Base-by-base conservation (phyloP, 2,888 invertebrate species). In the Apoderus coryli region DNA sequence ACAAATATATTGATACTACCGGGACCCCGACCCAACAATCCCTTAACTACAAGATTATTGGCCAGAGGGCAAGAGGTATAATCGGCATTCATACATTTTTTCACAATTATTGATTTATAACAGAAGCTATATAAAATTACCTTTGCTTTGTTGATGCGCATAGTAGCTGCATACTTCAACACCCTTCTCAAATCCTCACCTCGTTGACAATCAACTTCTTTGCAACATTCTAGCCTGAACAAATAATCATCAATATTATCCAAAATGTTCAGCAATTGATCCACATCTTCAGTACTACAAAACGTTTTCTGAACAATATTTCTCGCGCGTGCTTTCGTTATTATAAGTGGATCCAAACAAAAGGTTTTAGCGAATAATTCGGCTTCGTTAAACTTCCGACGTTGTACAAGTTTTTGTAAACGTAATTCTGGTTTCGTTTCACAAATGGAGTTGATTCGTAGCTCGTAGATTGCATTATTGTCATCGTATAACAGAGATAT, bases 371-470 rank as follows among this genome's bases (percentile, higher is more conserved):
- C 64, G 45, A 64, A 65, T 11, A 44, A 37, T 44, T 61, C 57
- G 2, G 66, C 67, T 44, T 63, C 62, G 4, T 59, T 55, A 41
- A 62, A 65, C 41, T 59, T 55, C 25, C 53, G 50, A 34, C 55
- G 50, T 27, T 52, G 52, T 14, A 65, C 37, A 31, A 66, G 49
- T 38, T 61, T 47, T 25, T 54, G 49, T 9, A 65, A 48, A 33
- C 62, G 56, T 36, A 50, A 47, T 32, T 61, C 58, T 1, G 63
- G 61, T 15, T 52, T 46, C n/a, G 57, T 59, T 49, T 65, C 63
- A 22, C 38, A 40, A 7, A 54, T 37, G 7, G 36, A 33, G 33
- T 50, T 46, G 13, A 53, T 34, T 19, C 51, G 43, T 7, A 53
- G 19, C 32, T 52, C 52, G 6, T 29, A 32, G 3, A 48, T 28